These are phyloP conservation scores for Tupaia chinensis DNA, from an alignment of 2,113 vertebrate genomes.

Conservation along the genomic window DNA sequence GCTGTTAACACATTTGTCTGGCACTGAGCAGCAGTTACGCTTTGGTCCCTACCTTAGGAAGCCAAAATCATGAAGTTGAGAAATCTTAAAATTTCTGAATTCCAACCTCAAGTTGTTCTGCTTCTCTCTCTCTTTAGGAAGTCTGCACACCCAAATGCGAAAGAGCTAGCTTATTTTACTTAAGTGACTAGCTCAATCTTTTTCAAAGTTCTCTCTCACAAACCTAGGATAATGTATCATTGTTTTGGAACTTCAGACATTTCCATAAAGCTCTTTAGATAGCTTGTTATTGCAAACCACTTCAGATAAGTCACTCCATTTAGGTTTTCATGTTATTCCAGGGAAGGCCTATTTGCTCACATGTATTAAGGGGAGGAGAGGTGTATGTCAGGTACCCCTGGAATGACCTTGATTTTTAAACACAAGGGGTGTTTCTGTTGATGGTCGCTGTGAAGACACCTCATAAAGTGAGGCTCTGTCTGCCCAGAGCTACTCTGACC, in stretches of 20 bases:
- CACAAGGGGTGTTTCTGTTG: neutral
- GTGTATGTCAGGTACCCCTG: neutral
- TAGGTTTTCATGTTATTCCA: slow-evolving; percentile 2
- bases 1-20: neutral
- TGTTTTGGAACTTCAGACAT: neutral
- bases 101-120: neutral
- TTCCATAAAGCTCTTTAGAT: neutral
- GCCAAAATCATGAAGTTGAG: neutral
- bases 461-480: neutral
- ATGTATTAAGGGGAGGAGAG: neutral
- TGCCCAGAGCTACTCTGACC: neutral
- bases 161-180: neutral
- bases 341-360: neutral
- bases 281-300: neutral
- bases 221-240: neutral
- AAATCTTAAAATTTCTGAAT: slow-evolving; percentile 23
- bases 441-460: neutral
- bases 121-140: neutral
- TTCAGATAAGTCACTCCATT: neutral
- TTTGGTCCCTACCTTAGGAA: neutral
- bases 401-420: slow-evolving; percentile 39
- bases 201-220: neutral
- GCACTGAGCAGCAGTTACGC: neutral
- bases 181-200: neutral
- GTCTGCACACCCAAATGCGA: neutral